phyloP scores from a whole-genome alignment of 2,113 vertebrate genomes.

The Bufo bufo region DNA sequence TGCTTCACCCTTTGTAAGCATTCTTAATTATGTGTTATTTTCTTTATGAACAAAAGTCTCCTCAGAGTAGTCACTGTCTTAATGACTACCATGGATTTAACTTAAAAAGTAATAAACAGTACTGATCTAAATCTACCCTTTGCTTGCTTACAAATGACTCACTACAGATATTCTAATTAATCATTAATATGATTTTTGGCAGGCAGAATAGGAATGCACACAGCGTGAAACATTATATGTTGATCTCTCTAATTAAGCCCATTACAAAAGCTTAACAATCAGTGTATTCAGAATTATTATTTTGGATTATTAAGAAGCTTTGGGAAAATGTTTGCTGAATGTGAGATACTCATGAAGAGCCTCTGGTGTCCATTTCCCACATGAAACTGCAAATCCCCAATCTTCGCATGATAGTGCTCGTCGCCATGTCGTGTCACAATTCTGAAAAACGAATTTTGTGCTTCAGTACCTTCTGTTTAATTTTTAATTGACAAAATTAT shows the following conservation, averaged over 20 bases:
- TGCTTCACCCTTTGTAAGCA: neutral
- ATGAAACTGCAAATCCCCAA: neutral
- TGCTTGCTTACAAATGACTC: slow-evolving; percentile 50
- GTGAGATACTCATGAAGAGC: neutral
- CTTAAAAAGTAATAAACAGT: slow-evolving; percentile 46
- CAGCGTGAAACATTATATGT: slow-evolving; percentile 50
- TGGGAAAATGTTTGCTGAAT: slow-evolving; percentile 22
- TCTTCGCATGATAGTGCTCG: neutral
- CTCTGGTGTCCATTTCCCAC: slow-evolving; percentile 1
- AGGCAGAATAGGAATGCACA: slow-evolving; percentile 27
- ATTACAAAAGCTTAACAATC: slow-evolving; percentile 49
- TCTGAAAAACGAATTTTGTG: neutral
- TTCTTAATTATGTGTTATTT: slow-evolving; percentile 2
- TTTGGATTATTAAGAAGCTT: slow-evolving; percentile 36
- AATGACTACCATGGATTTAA: slow-evolving; percentile 38
- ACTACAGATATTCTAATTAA: slow-evolving; percentile 53
- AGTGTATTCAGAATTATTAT: slow-evolving; percentile 24
- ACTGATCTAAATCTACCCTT: slow-evolving; percentile 32
- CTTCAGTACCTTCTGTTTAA: neutral
- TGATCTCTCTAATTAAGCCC: slow-evolving; percentile 53
- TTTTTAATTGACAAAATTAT: too few relatives aligned
- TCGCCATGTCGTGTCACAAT: neutral
- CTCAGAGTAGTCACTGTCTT: slow-evolving; percentile 2
- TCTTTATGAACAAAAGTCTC: slow-evolving; percentile 10
- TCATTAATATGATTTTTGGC: slow-evolving; percentile 53